A percentile compares a stretch with the other conserved stretches of the same genome.
Evolutionary conservation across 1,140 invertebrate genomes (phyloP).

Genomic region (Neodiprion pinetum): DNA sequence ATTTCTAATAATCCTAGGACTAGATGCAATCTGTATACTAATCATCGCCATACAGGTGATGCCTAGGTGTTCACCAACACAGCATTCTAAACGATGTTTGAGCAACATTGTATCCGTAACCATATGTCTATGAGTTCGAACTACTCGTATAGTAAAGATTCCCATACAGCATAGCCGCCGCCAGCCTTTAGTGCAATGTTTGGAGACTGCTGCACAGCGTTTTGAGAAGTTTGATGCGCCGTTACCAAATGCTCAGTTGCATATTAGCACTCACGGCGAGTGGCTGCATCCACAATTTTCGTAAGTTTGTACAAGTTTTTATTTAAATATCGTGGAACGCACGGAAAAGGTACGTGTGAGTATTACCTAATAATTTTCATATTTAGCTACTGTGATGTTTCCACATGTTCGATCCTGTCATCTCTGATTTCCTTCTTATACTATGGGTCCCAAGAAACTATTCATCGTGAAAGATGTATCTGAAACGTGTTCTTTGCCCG

Average conservation of each 20-base stretch:
- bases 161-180: no score
- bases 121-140: no score
- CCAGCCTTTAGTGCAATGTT: no score
- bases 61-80: no score
- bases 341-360: background rate
- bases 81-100: no score
- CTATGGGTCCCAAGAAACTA: background rate
- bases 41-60: background rate
- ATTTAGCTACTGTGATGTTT: conserved; percentile 1
- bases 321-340: background rate
- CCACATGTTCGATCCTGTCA: background rate
- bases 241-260: background rate
- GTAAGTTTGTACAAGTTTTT: background rate
- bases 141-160: no score
- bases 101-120: no score
- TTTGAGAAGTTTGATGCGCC: background rate
- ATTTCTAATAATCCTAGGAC: background rate
- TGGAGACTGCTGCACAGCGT: no score
- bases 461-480: background rate
- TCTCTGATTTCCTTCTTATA: background rate
- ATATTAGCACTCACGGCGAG: background rate
- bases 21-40: background rate
- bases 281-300: background rate
- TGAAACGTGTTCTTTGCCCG: background rate
- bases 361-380: background rate